These are phyloP conservation scores for Torymus tubicola DNA, from an alignment of 2,888 invertebrate species.

Conservation along the genomic window DNA sequence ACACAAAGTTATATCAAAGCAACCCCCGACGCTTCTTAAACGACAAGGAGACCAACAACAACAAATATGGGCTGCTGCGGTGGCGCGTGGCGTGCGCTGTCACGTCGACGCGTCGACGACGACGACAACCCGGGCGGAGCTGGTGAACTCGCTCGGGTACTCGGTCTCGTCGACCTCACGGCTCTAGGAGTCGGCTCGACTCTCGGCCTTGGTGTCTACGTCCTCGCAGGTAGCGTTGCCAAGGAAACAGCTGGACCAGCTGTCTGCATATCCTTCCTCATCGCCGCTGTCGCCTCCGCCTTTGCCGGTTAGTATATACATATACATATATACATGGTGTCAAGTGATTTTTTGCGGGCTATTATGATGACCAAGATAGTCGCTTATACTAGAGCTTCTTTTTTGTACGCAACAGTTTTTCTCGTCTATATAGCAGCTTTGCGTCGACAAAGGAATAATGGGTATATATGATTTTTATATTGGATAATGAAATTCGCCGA, in stretches of 20 bases:
- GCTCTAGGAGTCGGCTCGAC: constrained; percentile 92
- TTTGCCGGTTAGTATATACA: constrained; percentile 84
- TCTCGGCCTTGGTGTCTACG: constrained; percentile 95
- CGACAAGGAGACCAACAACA: no score
- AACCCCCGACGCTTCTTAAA: no score
- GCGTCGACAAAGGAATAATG: no score
- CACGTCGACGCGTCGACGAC: constrained; percentile 76
- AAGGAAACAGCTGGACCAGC: constrained; percentile 93
- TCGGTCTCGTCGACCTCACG: constrained; percentile 90
- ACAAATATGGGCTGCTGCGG: constrained; percentile 63
- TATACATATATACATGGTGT: no score
- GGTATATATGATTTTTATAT: no score
- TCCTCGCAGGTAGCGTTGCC: constrained; percentile 93
- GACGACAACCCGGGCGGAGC: constrained; percentile 68
- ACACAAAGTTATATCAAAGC: no score
- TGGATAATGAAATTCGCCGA: no score
- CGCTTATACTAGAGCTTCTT: neutral
- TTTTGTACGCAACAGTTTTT: neutral
- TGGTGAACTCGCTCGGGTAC: constrained; percentile 81
- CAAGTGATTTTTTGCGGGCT: no score
- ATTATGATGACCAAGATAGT: no score
- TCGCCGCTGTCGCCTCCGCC: constrained; percentile 94
- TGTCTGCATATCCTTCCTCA: constrained; percentile 91
- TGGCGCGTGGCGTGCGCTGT: constrained; percentile 71
- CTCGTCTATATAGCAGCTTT: no score